Evolutionary conservation across 1,140 invertebrate species (phyloP).

Genomic region (Megathymus violae): DNA sequence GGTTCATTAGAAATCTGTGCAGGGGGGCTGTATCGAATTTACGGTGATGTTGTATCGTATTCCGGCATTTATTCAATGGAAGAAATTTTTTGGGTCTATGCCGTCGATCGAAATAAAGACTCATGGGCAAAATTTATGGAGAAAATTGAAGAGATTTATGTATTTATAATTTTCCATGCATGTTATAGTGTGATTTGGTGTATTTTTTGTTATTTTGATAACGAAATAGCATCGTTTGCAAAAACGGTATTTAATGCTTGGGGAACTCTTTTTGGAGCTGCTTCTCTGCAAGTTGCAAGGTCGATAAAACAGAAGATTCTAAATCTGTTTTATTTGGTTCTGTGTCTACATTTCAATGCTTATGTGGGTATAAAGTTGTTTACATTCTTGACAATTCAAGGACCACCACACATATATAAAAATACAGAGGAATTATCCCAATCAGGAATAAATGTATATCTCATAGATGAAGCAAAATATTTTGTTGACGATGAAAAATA

Average conservation of each 20-base stretch:
- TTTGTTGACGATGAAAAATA: conserved; percentile 60
- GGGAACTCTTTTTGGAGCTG: conserved; percentile 59
- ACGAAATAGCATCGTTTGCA: conserved; percentile 39
- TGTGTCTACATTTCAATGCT: conserved; percentile 58
- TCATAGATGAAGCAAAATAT: conserved; percentile 49
- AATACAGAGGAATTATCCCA: conserved; percentile 56
- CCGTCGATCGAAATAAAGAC: conserved; percentile 50
- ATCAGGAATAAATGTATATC: conserved; percentile 53
- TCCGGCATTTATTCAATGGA: conserved; percentile 64
- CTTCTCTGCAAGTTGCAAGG: conserved; percentile 49
- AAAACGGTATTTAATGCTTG: conserved; percentile 55
- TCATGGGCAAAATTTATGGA: conserved; percentile 57
- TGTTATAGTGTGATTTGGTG: conserved; percentile 54
- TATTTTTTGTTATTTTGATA: conserved; percentile 50
- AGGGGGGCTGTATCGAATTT: conserved; percentile 67
- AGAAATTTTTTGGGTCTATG: conserved; percentile 61
- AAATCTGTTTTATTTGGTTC: conserved; percentile 53
- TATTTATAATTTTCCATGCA: conserved; percentile 63
- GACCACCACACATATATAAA: conserved; percentile 49
- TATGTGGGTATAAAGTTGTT: conserved; percentile 64
- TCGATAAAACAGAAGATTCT: conserved; percentile 63
- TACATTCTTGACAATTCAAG: conserved; percentile 62
- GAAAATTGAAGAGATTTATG: conserved; percentile 56
- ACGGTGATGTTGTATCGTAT: conserved; percentile 58
- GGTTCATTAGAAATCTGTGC: conserved; percentile 61